phyloP scores from a whole-genome alignment of 2,113 vertebrate genomes.

The Glareola pratincola region DNA sequence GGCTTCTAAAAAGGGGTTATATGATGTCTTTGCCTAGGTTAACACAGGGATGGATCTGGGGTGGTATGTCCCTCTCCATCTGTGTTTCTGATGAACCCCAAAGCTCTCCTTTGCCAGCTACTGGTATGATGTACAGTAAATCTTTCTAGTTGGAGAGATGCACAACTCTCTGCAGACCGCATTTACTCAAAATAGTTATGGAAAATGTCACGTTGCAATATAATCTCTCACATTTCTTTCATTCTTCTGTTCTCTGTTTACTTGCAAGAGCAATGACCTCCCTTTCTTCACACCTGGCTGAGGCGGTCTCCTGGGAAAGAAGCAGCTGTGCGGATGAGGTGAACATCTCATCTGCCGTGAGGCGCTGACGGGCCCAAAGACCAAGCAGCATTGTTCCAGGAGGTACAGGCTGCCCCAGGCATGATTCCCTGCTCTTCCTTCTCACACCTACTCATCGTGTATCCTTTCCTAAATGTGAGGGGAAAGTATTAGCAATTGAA shows the following conservation, averaged over 20 bases:
- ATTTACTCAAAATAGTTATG: background rate
- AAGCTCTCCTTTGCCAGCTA: background rate
- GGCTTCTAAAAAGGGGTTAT: background rate
- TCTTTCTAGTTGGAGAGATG: background rate
- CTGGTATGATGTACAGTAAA: background rate
- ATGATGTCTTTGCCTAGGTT: background rate
- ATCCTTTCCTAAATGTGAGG: background rate
- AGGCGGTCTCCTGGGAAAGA: background rate
- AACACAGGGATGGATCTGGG: background rate
- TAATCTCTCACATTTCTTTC: background rate
- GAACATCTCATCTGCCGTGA: background rate
- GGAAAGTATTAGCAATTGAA: background rate
- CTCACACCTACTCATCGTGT: background rate
- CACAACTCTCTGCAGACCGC: background rate
- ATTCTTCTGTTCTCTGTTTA: background rate
- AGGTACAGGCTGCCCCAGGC: background rate
- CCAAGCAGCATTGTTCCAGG: background rate
- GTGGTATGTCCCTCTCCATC: background rate
- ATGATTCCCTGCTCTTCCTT: background rate
- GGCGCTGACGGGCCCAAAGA: background rate
- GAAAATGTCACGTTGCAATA: background rate
- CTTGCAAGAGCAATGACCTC: background rate
- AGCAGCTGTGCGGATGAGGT: background rate
- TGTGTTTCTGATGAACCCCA: background rate
- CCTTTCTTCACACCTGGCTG: background rate